Evolutionary conservation across 2,113 vertebrate species (phyloP), one percentile per base, ranked within the genome.

Genomic region (Brachyhypopomus occidentalis): DNA sequence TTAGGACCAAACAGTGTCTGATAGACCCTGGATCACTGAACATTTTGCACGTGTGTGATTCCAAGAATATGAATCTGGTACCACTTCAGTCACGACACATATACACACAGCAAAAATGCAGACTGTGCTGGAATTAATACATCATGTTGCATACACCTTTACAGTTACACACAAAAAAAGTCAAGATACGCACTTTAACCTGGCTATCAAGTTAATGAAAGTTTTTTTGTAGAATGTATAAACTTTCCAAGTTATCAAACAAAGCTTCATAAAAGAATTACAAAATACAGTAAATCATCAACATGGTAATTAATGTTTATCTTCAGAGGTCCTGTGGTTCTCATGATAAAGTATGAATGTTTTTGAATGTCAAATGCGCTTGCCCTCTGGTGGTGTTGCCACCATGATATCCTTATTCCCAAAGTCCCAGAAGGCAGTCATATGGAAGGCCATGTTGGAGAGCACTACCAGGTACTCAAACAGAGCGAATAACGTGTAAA

Each of bases 391-490:
- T 75, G 92, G 92, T 0, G 96, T 95, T 87, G 94, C 88, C 82
- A 99, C 88, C 87, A 96, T 91, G 84, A 99, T 92, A 77, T 97
- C 96, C 83, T 94, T 95, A 92, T 92, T 95, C 77, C 95, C 94
- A 17, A 99, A 99, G 90, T 99, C 97, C 97, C 95, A 98, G 88
- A 95, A 92, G 16, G 97, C 96, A 0, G 97, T 99, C 91, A 97
- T 94, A 92, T 98, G 97, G 92, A 98, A 99, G 36, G 95, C 97
- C 96, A 99, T 98, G 90, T 98, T 99, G 91, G 94, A 96, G 27
- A 99, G 89, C 30, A 99, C 97, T 17, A 98, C 95, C 23, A 97
- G 89, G 89, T 99, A 99, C 91, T 99, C 97, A 91, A 95, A 94
- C 87, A 97, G 83, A 69, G 97, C 95, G n/a, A 99, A 99, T 56